A percentile compares a stretch with the other conserved stretches of the same genome.
Conservation (phyloP, 2,113 vertebrate genomes). For the Fulmarus glacialis region DNA sequence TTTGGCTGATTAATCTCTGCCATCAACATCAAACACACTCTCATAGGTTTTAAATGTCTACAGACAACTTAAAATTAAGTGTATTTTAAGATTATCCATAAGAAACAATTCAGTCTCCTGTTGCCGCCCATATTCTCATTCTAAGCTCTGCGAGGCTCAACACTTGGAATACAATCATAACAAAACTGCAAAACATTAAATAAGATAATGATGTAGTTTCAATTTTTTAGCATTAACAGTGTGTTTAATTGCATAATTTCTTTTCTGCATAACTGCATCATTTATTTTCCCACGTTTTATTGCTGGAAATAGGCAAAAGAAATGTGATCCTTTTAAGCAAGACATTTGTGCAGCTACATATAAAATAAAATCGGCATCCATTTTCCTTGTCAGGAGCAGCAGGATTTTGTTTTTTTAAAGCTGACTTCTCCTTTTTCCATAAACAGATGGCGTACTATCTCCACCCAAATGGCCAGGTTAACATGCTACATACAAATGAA, state of each 20-base stretch:
- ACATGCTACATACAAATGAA: background rate
- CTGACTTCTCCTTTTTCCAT: background rate
- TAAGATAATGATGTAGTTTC: background rate
- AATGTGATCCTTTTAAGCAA: background rate
- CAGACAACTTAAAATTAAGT: background rate
- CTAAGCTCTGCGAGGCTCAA: background rate
- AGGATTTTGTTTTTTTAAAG: background rate
- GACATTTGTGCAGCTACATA: background rate
- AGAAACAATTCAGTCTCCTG: background rate
- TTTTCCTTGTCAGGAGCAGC: background rate
- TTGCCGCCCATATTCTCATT: background rate
- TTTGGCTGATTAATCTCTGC: background rate
- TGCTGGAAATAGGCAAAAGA: background rate
- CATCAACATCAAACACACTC: background rate
- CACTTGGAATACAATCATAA: background rate
- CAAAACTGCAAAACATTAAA: background rate
- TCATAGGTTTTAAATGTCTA: background rate
- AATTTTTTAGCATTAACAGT: background rate
- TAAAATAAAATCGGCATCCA: background rate
- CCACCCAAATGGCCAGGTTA: background rate
- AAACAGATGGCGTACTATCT: slow-evolving; percentile 8
- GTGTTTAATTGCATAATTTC: background rate
- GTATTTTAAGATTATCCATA: background rate
- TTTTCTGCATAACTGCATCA: background rate
- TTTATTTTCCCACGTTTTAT: background rate